These are phyloP conservation scores for Gryon sp. DNA, from an alignment of 1,140 invertebrate genomes.

Conservation along the genomic window DNA sequence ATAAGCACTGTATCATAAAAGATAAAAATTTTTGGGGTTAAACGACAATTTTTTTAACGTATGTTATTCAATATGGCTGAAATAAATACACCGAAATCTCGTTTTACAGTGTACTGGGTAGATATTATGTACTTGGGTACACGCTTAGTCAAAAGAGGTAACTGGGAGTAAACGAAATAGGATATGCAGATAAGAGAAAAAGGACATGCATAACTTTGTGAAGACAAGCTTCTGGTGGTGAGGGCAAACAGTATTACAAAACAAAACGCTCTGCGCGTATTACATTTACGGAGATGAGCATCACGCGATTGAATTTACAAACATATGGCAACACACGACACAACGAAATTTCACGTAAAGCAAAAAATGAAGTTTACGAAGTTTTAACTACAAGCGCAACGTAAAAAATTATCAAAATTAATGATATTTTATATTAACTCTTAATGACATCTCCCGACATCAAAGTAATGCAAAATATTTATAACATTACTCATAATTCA, in stretches of 20 bases:
- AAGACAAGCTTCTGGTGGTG: conserved; percentile 30
- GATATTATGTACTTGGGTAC: conserved; percentile 19
- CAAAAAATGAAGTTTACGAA: conserved; percentile 36
- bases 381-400: too few relatives aligned
- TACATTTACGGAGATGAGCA: conserved; percentile 51
- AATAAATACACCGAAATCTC: conserved; percentile 36
- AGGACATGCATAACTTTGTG: conserved; percentile 35
- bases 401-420: too few relatives aligned
- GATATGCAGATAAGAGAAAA: conserved; percentile 50
- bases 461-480: too few relatives aligned
- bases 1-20: not conserved
- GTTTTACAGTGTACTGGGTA: conserved; percentile 11
- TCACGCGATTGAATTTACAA: conserved; percentile 64
- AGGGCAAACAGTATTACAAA: conserved; percentile 49
- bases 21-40: not conserved
- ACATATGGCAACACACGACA: conserved; percentile 42
- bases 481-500: too few relatives aligned
- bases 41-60: not conserved
- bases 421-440: too few relatives aligned
- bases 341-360: conserved; percentile 32
- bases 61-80: not conserved
- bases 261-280: conserved; percentile 50
- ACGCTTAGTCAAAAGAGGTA: conserved; percentile 29
- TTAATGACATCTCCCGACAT: too few relatives aligned
- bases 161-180: conserved; percentile 49